Evolutionary conservation across 2,113 vertebrate species (phyloP), one percentile per base, ranked within the genome.

Genomic region (Dromas ardeola): DNA sequence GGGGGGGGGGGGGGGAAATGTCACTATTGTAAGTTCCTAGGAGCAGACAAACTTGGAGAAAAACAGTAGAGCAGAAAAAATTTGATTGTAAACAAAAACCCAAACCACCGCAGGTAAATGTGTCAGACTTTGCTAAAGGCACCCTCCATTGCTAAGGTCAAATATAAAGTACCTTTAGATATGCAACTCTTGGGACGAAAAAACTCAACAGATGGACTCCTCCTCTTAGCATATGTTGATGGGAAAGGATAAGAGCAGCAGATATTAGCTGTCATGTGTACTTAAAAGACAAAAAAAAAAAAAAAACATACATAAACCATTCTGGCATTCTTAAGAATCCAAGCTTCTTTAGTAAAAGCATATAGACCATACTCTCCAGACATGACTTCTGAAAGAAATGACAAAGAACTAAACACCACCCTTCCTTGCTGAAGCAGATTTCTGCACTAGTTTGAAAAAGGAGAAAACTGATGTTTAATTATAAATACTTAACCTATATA

Each of bases 1-100:
- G 8, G 1, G 4, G 9, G 3, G 15, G 15, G 6, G 14, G 8
- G 1, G 16, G 25, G 18, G 40, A 69, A 19, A 88, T 10, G 6
- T 22, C 52, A 67, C 16, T 29, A 18, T 21, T 32, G 6, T 18
- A 81, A 90, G 30, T 16, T 71, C 18, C 40, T 30, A 70, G 29
- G 47, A 56, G 13, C 4, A 3, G 18, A 40, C 43, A 10, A 69
- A 52, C 5, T 15, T 14, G 16, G 13, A n/a, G 8, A 21, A 15
- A 59, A 67, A 25, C 21, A 19, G 7, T 1, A 47, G 8, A 53
- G 40, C 18, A 36, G 32, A n/a, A 66, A n/a, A 65, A 43, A 61
- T 4, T 4, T 9, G 36, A 32, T 6, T 7, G 16, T 36, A 76
- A 88, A 10, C 14, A 53, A 40, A 15, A 23, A 18, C 14, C 16